These are phyloP conservation scores for Cervus canadensis DNA, from an alignment of 2,113 vertebrate genomes.

Conservation along the genomic window DNA sequence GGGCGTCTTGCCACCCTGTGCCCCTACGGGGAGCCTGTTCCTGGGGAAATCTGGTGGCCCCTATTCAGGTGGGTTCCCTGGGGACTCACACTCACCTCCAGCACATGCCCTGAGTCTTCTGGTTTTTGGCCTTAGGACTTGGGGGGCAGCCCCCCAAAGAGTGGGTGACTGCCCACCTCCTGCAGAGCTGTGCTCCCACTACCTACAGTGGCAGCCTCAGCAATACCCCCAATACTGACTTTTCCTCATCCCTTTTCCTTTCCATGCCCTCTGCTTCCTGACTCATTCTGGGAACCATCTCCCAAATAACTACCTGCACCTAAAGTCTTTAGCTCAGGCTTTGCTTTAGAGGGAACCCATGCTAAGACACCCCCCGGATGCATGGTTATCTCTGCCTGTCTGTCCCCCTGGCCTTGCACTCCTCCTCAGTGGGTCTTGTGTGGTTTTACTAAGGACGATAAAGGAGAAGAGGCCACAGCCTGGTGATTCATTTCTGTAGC, in stretches of 20 bases:
- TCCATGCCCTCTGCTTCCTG: neutral
- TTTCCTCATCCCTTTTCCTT: neutral
- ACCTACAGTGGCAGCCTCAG: neutral
- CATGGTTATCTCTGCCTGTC: neutral
- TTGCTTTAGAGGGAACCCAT: neutral
- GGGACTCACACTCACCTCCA: neutral
- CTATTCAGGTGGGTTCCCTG: too few species aligned
- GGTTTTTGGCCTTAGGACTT: neutral
- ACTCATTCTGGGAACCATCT: neutral
- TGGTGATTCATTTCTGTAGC: neutral
- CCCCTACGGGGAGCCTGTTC: neutral
- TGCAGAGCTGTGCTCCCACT: neutral
- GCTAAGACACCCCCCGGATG: neutral
- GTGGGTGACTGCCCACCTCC: neutral
- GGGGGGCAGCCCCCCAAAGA: neutral
- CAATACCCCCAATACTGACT: neutral
- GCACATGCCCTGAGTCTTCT: neutral
- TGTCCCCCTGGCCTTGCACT: neutral
- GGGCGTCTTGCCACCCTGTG: neutral
- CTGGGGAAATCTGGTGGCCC: neutral
- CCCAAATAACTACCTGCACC: neutral
- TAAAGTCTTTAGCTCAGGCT: neutral
- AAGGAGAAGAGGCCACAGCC: neutral
- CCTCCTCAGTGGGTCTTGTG: neutral
- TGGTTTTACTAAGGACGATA: neutral